A percentile compares a stretch with the other conserved stretches of the same genome.
Evolutionary conservation across 1,140 invertebrate genomes (phyloP).

Genomic region (Coptotermes formosanus): DNA sequence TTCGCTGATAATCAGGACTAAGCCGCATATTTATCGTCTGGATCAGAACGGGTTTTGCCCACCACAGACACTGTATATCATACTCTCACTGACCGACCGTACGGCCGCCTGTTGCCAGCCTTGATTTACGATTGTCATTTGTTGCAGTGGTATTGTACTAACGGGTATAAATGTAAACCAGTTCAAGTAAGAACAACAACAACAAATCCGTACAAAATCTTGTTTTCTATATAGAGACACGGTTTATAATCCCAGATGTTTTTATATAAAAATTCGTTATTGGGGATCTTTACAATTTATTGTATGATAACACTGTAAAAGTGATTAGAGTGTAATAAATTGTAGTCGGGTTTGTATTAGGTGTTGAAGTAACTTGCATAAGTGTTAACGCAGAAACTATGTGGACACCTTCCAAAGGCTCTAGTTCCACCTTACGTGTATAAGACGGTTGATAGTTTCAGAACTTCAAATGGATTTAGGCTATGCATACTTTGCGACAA

Average conservation of each 20-base stretch:
- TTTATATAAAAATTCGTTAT: background rate
- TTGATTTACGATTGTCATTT: conserved; percentile 17
- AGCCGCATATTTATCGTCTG: conserved; percentile 5
- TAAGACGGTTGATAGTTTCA: no score
- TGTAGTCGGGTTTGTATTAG: no score
- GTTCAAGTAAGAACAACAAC: background rate
- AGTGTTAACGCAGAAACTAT: no score
- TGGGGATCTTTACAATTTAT: background rate
- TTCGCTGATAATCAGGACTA: background rate
- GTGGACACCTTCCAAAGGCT: no score
- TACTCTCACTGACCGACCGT: background rate
- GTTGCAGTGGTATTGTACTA: background rate
- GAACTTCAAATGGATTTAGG: no score
- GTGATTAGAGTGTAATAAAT: no score
- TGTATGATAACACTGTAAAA: no score
- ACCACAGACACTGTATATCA: no score
- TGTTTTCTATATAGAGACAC: background rate
- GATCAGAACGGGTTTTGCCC: no score
- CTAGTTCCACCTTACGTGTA: no score
- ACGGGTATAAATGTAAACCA: background rate
- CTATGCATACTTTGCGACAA: no score
- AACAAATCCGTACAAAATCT: background rate
- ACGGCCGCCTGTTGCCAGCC: background rate
- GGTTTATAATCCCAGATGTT: background rate
- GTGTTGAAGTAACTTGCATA: no score